These are phyloP conservation scores for Ellobius talpinus DNA, from an alignment of 2,113 vertebrate species.

Conservation along the genomic window DNA sequence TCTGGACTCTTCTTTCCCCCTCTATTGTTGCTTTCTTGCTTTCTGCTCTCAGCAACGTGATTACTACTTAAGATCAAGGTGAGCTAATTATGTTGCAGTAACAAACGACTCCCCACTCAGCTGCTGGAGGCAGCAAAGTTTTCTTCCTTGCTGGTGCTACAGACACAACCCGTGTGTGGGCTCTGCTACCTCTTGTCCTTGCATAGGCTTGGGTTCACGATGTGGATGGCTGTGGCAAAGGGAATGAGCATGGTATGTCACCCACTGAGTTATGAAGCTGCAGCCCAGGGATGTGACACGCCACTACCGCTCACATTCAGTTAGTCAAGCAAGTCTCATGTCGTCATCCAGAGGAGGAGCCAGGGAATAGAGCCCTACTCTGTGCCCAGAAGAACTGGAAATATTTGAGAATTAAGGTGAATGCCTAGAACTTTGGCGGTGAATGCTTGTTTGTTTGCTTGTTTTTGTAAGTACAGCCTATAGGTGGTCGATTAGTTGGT, in stretches of 20 bases:
- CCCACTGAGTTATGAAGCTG: neutral
- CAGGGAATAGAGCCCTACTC: neutral
- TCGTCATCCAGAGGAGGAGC: neutral
- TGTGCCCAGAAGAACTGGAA: neutral
- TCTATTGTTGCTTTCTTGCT: neutral
- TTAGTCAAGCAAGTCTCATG: neutral
- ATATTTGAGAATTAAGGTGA: neutral
- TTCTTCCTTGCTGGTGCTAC: neutral
- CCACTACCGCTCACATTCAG: neutral
- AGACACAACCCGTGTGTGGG: neutral
- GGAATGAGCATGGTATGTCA: accelerated
- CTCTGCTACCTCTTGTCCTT: neutral
- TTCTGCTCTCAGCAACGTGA: neutral
- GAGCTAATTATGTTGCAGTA: neutral
- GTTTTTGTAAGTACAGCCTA: neutral
- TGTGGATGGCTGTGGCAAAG: neutral
- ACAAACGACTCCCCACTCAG: neutral
- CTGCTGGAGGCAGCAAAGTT: neutral
- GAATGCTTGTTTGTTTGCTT: neutral
- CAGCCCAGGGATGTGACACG: neutral
- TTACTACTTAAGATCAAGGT: neutral
- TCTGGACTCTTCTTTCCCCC: neutral
- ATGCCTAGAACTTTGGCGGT: neutral
- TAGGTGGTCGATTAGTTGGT: accelerated
- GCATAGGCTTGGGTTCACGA: too few relatives aligned